A percentile compares a stretch with the other conserved stretches of the same genome.
Conservation (phyloP, 2,113 vertebrate species). For the Aramus guarauna region DNA sequence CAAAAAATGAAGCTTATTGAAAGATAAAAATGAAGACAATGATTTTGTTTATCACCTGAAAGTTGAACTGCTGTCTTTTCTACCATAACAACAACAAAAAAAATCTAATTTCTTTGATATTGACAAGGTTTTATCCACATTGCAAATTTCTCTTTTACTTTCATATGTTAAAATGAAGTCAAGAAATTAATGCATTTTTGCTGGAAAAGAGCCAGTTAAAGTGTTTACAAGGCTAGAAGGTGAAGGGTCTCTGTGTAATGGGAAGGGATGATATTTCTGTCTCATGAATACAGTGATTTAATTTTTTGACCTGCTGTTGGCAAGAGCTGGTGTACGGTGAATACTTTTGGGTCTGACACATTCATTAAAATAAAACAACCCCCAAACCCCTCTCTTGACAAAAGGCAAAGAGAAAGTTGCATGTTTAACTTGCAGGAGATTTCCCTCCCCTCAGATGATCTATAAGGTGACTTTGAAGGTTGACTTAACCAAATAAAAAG, state of each 20-base stretch:
- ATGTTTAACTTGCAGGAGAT: conserved; percentile 6
- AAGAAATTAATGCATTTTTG: not conserved
- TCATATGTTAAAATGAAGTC: not conserved
- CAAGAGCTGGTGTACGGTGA: conserved; percentile 33
- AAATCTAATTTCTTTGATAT: not conserved
- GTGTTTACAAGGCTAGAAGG: conserved; percentile 47
- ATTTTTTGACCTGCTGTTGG: conserved; percentile 60
- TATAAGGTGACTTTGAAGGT: conserved; percentile 28
- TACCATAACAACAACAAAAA: not conserved
- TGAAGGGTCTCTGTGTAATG: conserved; percentile 29
- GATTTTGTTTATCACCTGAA: not conserved
- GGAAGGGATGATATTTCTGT: conserved; percentile 58
- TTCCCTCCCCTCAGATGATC: not conserved
- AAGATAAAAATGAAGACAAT: not conserved
- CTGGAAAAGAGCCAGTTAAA: conserved; percentile 27
- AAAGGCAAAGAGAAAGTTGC: not conserved
- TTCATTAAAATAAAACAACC: not conserved
- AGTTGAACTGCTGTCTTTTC: not conserved
- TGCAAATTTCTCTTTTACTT: not conserved
- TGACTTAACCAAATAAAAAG: not conserved
- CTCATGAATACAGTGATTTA: conserved; percentile 56
- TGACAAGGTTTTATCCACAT: not conserved
- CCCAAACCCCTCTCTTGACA: not conserved
- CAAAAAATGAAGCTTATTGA: not conserved
- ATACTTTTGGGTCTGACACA: conserved; percentile 45